Conservation (phyloP, 2,797 vertebrate species). For the Falco naumanni region DNA sequence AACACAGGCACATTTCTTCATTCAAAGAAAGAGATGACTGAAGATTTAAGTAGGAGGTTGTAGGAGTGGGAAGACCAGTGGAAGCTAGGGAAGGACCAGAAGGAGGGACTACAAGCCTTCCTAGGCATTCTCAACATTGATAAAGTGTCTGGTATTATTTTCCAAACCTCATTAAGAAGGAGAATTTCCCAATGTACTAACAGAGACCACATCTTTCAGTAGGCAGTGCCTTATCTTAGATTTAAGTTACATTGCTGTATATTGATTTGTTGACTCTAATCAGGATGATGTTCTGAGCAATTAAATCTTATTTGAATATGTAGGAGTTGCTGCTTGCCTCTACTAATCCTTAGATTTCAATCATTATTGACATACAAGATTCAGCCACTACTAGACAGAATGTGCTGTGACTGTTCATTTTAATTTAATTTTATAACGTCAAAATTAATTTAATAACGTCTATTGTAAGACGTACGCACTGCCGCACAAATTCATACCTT, state of each 20-base stretch:
- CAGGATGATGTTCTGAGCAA: slow-evolving; percentile 5
- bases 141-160: background rate
- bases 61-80: background rate
- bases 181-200: background rate
- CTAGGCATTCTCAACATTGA: background rate
- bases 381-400: background rate
- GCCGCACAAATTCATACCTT: background rate
- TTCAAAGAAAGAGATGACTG: background rate
- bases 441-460: too few species aligned
- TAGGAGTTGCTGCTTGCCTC: slow-evolving; percentile 13
- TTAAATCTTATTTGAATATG: slow-evolving; percentile 4
- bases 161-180: background rate
- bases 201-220: background rate
- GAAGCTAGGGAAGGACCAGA: background rate
- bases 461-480: background rate
- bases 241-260: background rate
- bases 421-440: too few species aligned
- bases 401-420: rapidly evolving
- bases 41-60: background rate
- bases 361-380: background rate
- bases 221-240: background rate
- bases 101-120: background rate
- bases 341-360: slow-evolving; percentile 21
- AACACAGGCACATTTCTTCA: background rate
- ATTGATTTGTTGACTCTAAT: slow-evolving; percentile 20